Conservation (phyloP, 2,113 vertebrate genomes). For the Papio anubis region DNA sequence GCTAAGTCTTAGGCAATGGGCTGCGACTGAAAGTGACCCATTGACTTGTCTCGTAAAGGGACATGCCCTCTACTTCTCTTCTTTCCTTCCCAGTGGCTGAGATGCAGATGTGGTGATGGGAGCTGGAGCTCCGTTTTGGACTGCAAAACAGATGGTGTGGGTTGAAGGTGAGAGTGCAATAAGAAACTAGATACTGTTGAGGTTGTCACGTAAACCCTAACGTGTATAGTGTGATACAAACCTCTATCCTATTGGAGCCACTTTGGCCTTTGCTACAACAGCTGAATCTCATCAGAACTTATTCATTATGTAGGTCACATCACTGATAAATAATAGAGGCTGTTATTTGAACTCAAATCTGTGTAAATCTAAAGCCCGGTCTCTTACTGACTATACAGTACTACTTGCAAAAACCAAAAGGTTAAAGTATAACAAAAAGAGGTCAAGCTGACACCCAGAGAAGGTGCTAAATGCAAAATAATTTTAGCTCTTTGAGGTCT, state of each 20-base stretch:
- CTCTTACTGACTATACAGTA: neutral
- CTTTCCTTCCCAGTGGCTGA: neutral
- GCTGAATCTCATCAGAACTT: neutral
- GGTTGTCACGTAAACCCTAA: neutral
- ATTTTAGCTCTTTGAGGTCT: neutral
- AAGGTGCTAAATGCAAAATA: neutral
- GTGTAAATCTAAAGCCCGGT: neutral
- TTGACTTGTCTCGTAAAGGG: neutral
- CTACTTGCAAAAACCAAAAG: neutral
- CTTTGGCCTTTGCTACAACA: neutral
- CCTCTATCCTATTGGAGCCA: neutral
- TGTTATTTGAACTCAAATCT: neutral
- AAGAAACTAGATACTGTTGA: neutral
- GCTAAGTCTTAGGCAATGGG: neutral
- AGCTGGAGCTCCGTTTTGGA: neutral
- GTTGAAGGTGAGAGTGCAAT: neutral
- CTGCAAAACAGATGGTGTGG: neutral
- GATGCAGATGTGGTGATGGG: neutral
- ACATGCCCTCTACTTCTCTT: neutral
- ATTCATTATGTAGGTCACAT: neutral
- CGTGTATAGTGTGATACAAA: too few species aligned
- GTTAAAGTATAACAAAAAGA: neutral
- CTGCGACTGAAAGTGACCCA: neutral
- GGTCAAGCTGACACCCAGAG: neutral
- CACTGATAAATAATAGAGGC: neutral